A percentile compares a stretch with the other conserved stretches of the same genome.
Conservation (phyloP, 2,888 invertebrate genomes). For the Eulithis testata region DNA sequence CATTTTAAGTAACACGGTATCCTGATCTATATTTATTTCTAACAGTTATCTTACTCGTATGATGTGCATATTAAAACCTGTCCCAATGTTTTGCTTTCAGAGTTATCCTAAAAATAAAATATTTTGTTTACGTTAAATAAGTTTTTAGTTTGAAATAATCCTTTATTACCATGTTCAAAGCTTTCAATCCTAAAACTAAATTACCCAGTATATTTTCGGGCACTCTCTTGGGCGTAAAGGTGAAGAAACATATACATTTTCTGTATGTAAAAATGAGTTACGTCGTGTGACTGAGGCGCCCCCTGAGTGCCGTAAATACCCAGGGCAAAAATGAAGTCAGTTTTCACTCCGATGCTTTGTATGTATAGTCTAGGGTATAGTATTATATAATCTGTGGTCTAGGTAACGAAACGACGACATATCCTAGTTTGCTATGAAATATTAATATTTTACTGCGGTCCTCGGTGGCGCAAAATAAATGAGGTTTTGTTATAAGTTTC, state of each 20-base stretch:
- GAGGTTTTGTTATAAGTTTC: constrained; percentile 26
- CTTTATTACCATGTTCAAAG: background rate
- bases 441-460: constrained; percentile 26
- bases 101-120: too few relatives aligned
- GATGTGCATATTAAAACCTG: too few relatives aligned
- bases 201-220: background rate
- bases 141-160: too few relatives aligned
- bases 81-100: too few relatives aligned
- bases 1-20: too few relatives aligned
- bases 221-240: constrained; percentile 3
- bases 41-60: too few relatives aligned
- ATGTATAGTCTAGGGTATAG: too few relatives aligned
- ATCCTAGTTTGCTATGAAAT: constrained; percentile 29
- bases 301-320: constrained; percentile 57
- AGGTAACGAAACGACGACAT: constrained; percentile 38
- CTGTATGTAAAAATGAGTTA: constrained; percentile 37
- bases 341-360: constrained; percentile 54
- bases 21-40: too few relatives aligned
- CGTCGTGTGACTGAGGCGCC: constrained; percentile 47
- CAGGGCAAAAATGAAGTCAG: constrained; percentile 59
- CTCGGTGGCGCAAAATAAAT: constrained; percentile 26
- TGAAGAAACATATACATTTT: constrained; percentile 15
- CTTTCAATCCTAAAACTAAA: background rate
- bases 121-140: too few relatives aligned
- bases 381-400: too few relatives aligned